A percentile compares a stretch with the other conserved stretches of the same genome.
phyloP scores from a whole-genome alignment of 2,888 invertebrate genomes.

The Oscheius sp. region DNA sequence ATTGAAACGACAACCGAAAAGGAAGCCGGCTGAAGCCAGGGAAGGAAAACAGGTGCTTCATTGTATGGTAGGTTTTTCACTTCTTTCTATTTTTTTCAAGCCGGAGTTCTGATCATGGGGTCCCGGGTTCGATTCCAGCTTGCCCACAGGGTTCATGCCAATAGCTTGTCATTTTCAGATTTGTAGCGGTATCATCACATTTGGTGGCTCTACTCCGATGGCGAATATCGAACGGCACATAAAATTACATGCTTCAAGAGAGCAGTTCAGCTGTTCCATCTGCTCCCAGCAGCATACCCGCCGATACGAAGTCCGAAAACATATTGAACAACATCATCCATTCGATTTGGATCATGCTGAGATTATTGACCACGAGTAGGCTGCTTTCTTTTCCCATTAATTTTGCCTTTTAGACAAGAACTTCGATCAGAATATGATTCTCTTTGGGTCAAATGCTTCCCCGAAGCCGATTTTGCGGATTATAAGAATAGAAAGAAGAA shows the following conservation, averaged over 20 bases:
- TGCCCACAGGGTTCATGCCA: not conserved
- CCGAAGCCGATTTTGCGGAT: constrained; percentile 37
- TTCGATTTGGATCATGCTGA: not conserved
- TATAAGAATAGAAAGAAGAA: constrained; percentile 12
- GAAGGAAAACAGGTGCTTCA: not conserved
- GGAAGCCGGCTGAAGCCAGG: not conserved
- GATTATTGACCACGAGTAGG: constrained; percentile 24
- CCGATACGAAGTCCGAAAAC: constrained; percentile 39
- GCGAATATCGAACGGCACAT: constrained; percentile 51
- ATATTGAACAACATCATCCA: constrained; percentile 19
- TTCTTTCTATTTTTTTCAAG: not conserved
- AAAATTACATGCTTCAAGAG: constrained; percentile 51
- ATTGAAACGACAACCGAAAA: not conserved
- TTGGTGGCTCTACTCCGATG: constrained; percentile 45
- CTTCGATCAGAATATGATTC: constrained; percentile 47
- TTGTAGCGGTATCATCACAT: constrained; percentile 39
- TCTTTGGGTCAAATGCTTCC: constrained; percentile 48
- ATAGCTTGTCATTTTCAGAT: not conserved
- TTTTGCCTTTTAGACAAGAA: constrained; percentile 49
- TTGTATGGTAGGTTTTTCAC: constrained; percentile 5
- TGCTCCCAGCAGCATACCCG: constrained; percentile 48
- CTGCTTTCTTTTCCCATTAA: not conserved
- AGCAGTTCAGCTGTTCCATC: constrained; percentile 50
- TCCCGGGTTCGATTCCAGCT: not conserved
- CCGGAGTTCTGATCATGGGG: too few relatives aligned